Conservation (phyloP, 2,888 invertebrate genomes). For the Mycalesis mineus region DNA sequence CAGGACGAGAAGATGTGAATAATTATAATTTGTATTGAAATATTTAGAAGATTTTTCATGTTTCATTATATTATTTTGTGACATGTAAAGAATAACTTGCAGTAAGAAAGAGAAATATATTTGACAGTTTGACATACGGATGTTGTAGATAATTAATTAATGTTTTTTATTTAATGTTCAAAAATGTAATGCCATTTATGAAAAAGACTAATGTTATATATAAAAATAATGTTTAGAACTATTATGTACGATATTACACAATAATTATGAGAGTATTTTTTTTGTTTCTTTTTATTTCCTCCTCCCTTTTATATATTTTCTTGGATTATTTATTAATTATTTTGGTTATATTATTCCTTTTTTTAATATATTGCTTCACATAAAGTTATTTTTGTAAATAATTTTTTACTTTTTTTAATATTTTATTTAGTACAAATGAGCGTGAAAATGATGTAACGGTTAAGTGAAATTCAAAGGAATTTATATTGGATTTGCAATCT, state of each 20-base stretch:
- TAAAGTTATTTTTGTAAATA: too few species aligned
- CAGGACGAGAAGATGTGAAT: background rate
- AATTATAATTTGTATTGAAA: background rate
- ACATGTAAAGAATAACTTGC: background rate
- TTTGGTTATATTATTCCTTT: background rate
- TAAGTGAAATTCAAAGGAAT: background rate
- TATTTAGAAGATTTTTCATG: background rate
- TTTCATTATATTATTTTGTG: background rate
- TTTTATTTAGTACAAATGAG: background rate
- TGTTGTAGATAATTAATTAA: slow-evolving; percentile 39
- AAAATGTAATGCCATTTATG: slow-evolving; percentile 73
- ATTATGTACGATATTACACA: slow-evolving; percentile 49
- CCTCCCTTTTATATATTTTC: slow-evolving; percentile 28
- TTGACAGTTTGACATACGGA: slow-evolving; percentile 18
- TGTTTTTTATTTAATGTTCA: slow-evolving; percentile 64
- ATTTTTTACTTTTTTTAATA: slow-evolving; percentile 18
- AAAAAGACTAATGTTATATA: slow-evolving; percentile 71
- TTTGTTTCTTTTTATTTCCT: slow-evolving; percentile 37
- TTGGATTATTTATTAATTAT: background rate
- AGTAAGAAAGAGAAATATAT: slow-evolving; percentile 1
- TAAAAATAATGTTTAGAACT: slow-evolving; percentile 42
- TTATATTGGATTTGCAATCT: background rate
- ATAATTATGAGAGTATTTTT: slow-evolving; percentile 42
- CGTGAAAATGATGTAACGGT: background rate
- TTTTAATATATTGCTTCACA: too few species aligned